A percentile compares a stretch with the other conserved stretches of the same genome.
Conservation (phyloP, 2,888 invertebrate species). For the Aphodius granarius region DNA sequence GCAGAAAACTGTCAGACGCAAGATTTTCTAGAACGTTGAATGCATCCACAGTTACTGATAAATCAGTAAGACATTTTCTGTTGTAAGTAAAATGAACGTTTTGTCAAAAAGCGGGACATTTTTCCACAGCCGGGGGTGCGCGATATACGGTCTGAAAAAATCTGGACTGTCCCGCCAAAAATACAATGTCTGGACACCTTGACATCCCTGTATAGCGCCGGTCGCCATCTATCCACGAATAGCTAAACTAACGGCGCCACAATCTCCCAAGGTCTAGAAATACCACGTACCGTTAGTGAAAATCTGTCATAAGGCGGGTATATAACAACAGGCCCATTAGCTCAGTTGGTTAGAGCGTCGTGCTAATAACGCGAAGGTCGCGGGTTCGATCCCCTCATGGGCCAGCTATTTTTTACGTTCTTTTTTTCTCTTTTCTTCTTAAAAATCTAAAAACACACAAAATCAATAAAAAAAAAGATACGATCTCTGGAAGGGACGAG, state of each 20-base stretch:
- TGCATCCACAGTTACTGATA: no score
- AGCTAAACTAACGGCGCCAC: neutral
- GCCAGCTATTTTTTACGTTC: slow-evolving; percentile 52
- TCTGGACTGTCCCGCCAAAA: no score
- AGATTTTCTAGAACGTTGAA: no score
- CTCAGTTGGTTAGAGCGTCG: slow-evolving; percentile 77
- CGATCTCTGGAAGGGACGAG: no score
- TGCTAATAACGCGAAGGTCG: slow-evolving; percentile 78
- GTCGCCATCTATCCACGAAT: neutral
- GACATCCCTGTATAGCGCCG: neutral
- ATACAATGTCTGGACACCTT: no score
- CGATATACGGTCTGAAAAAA: no score
- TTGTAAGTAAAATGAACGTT: no score
- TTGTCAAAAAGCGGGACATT: no score
- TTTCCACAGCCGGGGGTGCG: no score
- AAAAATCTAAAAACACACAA: neutral
- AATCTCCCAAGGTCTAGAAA: neutral
- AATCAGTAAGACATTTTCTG: no score
- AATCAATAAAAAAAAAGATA: no score
- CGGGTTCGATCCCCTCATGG: slow-evolving; percentile 75
- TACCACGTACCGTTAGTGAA: neutral
- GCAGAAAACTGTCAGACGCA: no score
- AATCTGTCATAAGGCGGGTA: neutral
- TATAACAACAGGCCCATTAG: slow-evolving; percentile 63
- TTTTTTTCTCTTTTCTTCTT: neutral